Conservation (phyloP, 2,888 invertebrate genomes). For the Tinea pellionella region DNA sequence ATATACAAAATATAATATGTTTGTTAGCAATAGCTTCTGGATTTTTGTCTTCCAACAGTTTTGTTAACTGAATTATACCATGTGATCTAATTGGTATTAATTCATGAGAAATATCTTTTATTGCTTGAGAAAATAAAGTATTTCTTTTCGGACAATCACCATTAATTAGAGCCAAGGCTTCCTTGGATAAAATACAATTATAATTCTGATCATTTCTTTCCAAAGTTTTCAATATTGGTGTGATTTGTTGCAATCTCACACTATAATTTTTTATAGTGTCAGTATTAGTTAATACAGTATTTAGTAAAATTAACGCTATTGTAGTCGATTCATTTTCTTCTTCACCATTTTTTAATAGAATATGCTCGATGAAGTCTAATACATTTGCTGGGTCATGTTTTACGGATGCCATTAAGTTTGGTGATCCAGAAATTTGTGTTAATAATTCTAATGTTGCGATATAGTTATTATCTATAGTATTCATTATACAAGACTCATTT, state of each 20-base stretch:
- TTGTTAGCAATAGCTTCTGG: slow-evolving; percentile 72
- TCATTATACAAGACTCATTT: slow-evolving; percentile 40
- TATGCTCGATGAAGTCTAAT: slow-evolving; percentile 55
- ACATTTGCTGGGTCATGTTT: slow-evolving; percentile 53
- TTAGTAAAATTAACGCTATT: slow-evolving; percentile 49
- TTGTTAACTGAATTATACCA: slow-evolving; percentile 78
- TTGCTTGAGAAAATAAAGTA: slow-evolving; percentile 69
- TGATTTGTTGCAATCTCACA: slow-evolving; percentile 33
- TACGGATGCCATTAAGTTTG: slow-evolving; percentile 46
- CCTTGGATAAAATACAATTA: slow-evolving; percentile 42
- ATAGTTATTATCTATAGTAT: slow-evolving; percentile 44
- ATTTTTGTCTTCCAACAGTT: slow-evolving; percentile 77
- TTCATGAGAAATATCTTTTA: slow-evolving; percentile 76
- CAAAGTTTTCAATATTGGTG: slow-evolving; percentile 35
- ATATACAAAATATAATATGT: slow-evolving; percentile 75
- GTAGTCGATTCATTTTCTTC: slow-evolving; percentile 48
- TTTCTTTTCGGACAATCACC: slow-evolving; percentile 26
- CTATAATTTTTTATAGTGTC: slow-evolving; percentile 25
- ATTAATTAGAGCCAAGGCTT: slow-evolving; percentile 37
- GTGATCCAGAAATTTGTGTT: slow-evolving; percentile 56
- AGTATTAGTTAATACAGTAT: slow-evolving; percentile 44
- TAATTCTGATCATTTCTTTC: slow-evolving; percentile 28
- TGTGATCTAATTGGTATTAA: slow-evolving; percentile 85
- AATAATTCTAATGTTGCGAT: slow-evolving; percentile 58
- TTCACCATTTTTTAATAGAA: slow-evolving; percentile 34